Evolutionary conservation across 2,113 vertebrate genomes (phyloP).

Genomic region (Ceyx melanurus): DNA sequence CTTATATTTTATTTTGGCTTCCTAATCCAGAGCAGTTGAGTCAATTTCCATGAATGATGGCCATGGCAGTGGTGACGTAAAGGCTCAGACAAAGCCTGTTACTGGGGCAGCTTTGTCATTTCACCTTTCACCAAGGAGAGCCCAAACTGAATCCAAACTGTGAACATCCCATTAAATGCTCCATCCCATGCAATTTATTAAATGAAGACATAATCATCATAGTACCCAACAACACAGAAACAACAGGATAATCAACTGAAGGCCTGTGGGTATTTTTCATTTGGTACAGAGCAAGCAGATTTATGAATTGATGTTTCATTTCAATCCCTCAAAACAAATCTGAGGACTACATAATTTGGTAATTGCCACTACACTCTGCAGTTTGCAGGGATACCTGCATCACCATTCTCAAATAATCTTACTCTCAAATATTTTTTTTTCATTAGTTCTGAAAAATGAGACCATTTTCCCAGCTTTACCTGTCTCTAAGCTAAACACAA

Average conservation of each 20-base stretch:
- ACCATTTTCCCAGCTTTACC: neutral
- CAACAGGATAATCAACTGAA: neutral
- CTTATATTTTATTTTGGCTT: neutral
- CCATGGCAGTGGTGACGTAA: neutral
- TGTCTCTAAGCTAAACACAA: neutral
- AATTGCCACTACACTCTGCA: neutral
- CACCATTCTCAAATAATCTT: neutral
- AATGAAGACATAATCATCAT: conserved; percentile 1
- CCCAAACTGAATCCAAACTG: neutral
- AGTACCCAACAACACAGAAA: neutral
- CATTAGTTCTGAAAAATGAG: neutral
- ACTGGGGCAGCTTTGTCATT: neutral
- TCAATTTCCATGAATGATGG: neutral
- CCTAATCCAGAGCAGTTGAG: neutral
- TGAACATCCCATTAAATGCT: neutral
- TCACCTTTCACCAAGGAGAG: neutral
- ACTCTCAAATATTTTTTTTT: neutral
- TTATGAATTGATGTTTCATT: neutral
- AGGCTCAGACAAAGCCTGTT: conserved; percentile 3
- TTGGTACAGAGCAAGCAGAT: neutral
- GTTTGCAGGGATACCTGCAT: neutral
- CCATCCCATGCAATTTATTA: conserved; percentile 19
- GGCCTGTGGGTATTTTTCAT: neutral
- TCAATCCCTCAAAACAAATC: neutral
- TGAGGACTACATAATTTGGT: conserved; percentile 14